Evolutionary conservation across 2,113 vertebrate genomes (phyloP).

Genomic region (Atlantisia rogersi): DNA sequence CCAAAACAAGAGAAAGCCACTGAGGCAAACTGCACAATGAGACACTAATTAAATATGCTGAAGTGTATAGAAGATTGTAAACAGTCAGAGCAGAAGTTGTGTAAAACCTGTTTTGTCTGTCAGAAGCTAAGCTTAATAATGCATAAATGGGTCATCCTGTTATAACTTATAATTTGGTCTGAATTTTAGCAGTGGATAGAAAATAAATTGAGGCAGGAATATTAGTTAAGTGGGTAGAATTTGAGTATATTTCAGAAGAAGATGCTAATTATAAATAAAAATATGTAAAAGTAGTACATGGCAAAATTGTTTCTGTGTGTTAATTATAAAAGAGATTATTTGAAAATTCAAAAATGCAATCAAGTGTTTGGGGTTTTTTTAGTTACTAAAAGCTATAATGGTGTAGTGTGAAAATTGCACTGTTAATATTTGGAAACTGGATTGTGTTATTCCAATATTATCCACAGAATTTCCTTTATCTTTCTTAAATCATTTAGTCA

Average conservation of each 20-base stretch:
- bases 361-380: not conserved
- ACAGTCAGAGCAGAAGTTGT: not conserved
- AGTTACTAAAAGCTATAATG: not conserved
- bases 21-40: not conserved
- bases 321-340: not conserved
- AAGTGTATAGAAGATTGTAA: not conserved
- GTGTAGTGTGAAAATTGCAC: not conserved
- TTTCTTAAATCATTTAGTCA: not conserved
- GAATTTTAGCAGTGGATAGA: not conserved
- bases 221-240: not conserved
- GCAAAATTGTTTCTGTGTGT: not conserved
- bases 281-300: not conserved
- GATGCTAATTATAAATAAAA: not conserved
- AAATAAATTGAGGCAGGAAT: not conserved
- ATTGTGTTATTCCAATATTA: not conserved
- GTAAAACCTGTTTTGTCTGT: not conserved
- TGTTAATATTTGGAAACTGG: not conserved
- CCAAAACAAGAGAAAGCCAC: not conserved
- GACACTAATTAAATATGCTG: not conserved
- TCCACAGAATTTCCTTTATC: not conserved
- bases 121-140: not conserved
- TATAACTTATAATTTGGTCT: not conserved
- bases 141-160: not conserved
- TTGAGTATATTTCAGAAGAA: not conserved
- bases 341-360: not conserved